These are phyloP conservation scores for Dicerorhinus sumatrensis DNA, from an alignment of 2,113 vertebrate genomes.

Conservation along the genomic window DNA sequence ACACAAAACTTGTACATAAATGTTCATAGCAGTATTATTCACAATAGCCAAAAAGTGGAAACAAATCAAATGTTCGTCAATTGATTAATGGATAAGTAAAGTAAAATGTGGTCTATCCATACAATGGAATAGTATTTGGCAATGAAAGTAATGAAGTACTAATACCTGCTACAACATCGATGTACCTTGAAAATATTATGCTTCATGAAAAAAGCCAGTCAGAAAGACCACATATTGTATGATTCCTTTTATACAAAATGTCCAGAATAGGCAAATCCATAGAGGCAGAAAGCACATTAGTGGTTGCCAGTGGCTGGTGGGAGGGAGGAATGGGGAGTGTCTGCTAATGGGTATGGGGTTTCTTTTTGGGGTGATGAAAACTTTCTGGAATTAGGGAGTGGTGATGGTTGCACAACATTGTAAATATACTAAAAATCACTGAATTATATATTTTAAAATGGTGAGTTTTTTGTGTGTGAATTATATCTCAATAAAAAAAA, in stretches of 20 bases:
- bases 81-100: neutral
- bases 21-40: neutral
- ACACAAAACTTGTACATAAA: neutral
- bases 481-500: slow-evolving; percentile 12
- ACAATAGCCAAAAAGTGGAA: neutral
- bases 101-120: neutral
- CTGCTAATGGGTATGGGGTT: neutral
- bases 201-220: neutral
- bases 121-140: neutral
- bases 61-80: neutral
- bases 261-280: slow-evolving; percentile 9
- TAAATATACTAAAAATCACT: neutral
- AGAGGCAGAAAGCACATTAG: neutral
- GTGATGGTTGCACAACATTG: neutral
- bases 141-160: neutral
- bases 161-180: neutral
- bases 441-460: neutral
- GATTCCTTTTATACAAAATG: neutral
- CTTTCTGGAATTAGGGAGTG: slow-evolving; percentile 11
- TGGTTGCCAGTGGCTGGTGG: neutral
- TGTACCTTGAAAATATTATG: neutral
- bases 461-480: neutral
- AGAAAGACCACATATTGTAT: neutral
- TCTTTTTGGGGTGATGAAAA: neutral
- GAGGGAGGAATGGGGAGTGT: neutral